These are phyloP conservation scores for Ryuthela nishihirai DNA, from an alignment of 2,888 invertebrate species.

Conservation along the genomic window DNA sequence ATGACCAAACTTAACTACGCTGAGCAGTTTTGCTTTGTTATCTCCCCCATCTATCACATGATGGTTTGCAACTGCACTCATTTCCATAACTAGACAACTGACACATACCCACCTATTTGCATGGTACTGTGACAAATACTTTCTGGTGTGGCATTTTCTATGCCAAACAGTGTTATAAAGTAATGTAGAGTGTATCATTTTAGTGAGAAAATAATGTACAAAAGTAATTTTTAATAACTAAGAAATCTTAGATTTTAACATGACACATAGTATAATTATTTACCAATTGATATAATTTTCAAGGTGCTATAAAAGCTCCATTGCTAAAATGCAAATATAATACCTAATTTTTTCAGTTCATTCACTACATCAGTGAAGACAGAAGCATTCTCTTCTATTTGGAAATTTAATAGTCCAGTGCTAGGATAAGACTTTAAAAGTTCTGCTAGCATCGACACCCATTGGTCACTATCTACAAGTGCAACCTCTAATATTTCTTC, in stretches of 20 bases:
- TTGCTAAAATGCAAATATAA: slow-evolving; percentile 7
- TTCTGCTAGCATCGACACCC: slow-evolving; percentile 96
- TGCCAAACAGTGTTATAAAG: no score
- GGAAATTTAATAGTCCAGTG: slow-evolving; percentile 42
- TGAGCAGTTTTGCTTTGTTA: no score
- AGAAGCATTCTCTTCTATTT: slow-evolving; percentile 28
- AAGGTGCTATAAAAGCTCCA: neutral
- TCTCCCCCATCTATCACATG: no score
- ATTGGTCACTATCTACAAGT: slow-evolving; percentile 76
- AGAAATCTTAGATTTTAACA: neutral
- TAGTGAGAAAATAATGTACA: no score
- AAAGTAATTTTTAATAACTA: no score
- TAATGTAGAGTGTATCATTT: no score
- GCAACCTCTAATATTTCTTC: slow-evolving; percentile 94
- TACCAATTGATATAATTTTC: slow-evolving; percentile 4
- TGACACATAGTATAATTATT: neutral
- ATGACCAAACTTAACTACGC: no score
- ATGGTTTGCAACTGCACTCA: no score
- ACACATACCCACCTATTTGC: no score
- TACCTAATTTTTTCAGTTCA: slow-evolving; percentile 68
- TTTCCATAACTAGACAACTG: no score
- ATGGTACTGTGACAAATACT: no score
- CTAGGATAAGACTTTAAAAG: slow-evolving; percentile 89
- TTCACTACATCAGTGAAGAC: slow-evolving; percentile 86
- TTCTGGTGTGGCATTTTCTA: no score